Evolutionary conservation across 2,113 vertebrate genomes (phyloP), one percentile per base, ranked within the genome.

Genomic region (Lepus timidus): DNA sequence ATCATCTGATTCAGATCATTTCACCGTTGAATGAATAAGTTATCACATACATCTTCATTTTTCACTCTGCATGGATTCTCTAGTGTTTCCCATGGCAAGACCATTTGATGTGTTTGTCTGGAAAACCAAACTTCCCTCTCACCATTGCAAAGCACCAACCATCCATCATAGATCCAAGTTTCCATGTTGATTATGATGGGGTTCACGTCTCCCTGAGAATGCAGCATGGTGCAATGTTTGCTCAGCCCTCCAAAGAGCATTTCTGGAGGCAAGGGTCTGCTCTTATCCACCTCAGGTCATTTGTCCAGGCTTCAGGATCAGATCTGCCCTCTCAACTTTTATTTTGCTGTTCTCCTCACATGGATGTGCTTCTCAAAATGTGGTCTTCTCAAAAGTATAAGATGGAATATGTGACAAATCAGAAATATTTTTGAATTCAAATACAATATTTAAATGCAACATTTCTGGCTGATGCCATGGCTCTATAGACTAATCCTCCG

Each of bases 341-440:
- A 79, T 73, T 62, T 88, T 90, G 9, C n/a, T 62, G 27, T 58
- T 74, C 75, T 65, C 17, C 23, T 75, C 9, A 64, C 8, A 17
- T 58, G 2, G 19, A 64, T 80, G 13, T 22, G 25, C 33, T n/a
- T 44, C 44, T 39, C 39, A 39, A 36, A 79, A 55, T 58, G 71
- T 58, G 70, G 62, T 79, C 23, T 84, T 88, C 49, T 25, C 25
- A 52, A n/a, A 82, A 92, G n/a, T 31, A n/a, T 23, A 49, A 36
- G n/a, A 29, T 64, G 22, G 64, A 78, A 52, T 25, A 86, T 22
- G 17, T 93, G 27, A 16, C 23, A 64, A 36, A 61, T 27, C 25
- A 84, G 78, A 76, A 73, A 75, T 85, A 88, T 17, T 9, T 71
- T 88, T n/a, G 9, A 51, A 64, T 91, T 85, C 88, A 88, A 65